Evolutionary conservation across 2,888 invertebrate genomes (phyloP).

Genomic region (Leptodirus hochenwartii): DNA sequence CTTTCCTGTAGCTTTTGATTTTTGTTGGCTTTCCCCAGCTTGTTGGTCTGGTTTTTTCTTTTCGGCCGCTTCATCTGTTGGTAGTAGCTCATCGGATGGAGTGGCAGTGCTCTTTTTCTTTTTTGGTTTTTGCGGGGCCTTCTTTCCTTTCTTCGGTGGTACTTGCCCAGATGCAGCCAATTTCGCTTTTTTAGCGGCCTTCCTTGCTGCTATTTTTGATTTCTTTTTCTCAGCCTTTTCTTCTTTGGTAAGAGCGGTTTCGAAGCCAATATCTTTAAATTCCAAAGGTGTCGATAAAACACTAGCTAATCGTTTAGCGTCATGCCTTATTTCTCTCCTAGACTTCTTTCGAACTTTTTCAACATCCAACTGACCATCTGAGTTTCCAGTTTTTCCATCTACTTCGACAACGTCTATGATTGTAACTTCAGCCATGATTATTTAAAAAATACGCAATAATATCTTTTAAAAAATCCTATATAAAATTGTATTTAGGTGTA

Average conservation of each 20-base stretch:
- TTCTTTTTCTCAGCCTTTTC: conserved; percentile 5
- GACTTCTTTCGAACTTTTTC: no score
- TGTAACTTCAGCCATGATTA: no score
- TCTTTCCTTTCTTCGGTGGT: background rate
- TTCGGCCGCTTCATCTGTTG: conserved; percentile 3
- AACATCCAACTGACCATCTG: no score
- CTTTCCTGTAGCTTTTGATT: conserved; percentile 1
- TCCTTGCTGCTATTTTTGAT: conserved; percentile 15
- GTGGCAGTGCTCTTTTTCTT: conserved; percentile 15
- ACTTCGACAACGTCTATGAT: no score
- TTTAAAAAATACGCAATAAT: no score
- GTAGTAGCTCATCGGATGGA: background rate
- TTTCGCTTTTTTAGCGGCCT: conserved; percentile 7
- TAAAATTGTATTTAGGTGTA: no score
- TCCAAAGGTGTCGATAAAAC: no score
- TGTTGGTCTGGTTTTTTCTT: conserved; percentile 11
- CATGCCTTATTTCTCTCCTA: no score
- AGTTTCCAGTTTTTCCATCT: no score
- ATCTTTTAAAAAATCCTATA: no score
- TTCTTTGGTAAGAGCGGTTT: background rate
- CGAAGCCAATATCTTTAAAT: no score
- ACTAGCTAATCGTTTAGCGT: no score
- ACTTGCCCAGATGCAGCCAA: background rate
- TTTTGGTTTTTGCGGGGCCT: conserved; percentile 11
- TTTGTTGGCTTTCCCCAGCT: conserved; percentile 18